Evolutionary conservation across 2,113 vertebrate genomes (phyloP), one percentile per base, ranked within the genome.

Genomic region (Cephalopterus ornatus): DNA sequence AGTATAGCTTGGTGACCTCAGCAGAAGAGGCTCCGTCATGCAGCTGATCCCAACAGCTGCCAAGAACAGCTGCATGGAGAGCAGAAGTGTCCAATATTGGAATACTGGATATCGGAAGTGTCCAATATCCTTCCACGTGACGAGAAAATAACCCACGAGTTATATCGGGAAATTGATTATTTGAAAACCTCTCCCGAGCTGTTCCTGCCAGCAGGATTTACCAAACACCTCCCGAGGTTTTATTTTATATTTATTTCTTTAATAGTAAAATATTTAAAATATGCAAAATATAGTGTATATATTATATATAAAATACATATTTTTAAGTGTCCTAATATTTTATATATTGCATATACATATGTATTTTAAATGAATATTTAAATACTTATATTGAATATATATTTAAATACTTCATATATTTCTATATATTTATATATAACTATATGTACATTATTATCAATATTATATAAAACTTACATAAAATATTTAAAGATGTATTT

Each of bases 21-120:
- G 93, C 42, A 93, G 78, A 91, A 83, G 39, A 92, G 52, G 83
- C 63, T 72, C 44, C 47, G 33, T 72, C 53, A 74, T 59, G 83
- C 97, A 98, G 95, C 92, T 95, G 97, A 96, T 81, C 59, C 23
- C 11, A 3, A 95, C 98, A 98, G 93, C 97, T 98, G 98, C 81
- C 95, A 84, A 53, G 33, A 94, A 71, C 98, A 98, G 98, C 96
- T 98, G 98, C 72, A 49, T 12, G 47, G 88, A 32, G 87, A 79
- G 8, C 72, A 55, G 93, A 93, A 97, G 93, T 77, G 44, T 84
- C 95, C 85, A 85, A 77, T 89, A 92, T 44, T 15, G 88, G 47
- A 8, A 62, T 35, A 32, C 6, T 10, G 71, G 39, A 39, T 27
- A 41, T 16, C 70, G 92, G 95, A 93, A 97, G 93, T 78, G 49